Percentiles rank a stretch among this genome's conserved stretches.
Conservation (phyloP, 2,113 vertebrate genomes). For the Carassius carassius region DNA sequence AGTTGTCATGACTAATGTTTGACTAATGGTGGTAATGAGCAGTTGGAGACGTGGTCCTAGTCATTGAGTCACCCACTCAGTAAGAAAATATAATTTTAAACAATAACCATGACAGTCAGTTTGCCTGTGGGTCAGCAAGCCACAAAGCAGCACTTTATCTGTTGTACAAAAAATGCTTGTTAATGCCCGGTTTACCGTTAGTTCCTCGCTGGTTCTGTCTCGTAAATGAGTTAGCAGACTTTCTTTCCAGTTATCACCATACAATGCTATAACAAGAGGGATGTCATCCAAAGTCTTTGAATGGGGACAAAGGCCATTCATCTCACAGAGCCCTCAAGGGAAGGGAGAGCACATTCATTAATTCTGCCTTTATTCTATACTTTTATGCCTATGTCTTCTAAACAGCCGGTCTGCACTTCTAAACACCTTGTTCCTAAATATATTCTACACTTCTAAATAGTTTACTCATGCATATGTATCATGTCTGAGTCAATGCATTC, state of each 20-base stretch:
- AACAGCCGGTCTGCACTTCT: background rate
- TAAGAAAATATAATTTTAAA: constrained; percentile 50
- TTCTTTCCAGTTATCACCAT: constrained; percentile 61
- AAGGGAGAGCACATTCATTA: constrained; percentile 18
- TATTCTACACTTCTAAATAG: background rate
- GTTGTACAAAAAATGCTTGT: constrained; percentile 63
- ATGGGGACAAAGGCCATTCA: constrained; percentile 45
- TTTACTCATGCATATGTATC: background rate
- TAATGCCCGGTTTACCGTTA: constrained; percentile 61
- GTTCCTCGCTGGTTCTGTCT: constrained; percentile 54
- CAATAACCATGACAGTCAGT: constrained; percentile 64
- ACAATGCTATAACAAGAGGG: constrained; percentile 45
- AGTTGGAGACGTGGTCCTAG: constrained; percentile 38
- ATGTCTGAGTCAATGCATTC: background rate
- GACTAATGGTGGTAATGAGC: constrained; percentile 64
- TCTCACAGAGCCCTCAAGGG: constrained; percentile 33
- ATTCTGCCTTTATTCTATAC: background rate
- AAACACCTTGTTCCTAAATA: constrained; percentile 3
- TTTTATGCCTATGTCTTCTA: background rate
- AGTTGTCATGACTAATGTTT: constrained; percentile 70
- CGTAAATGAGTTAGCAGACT: constrained; percentile 65
- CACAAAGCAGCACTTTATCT: constrained; percentile 70
- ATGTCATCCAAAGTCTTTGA: constrained; percentile 40
- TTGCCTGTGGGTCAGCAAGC: constrained; percentile 38
- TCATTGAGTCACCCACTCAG: constrained; percentile 64